phyloP scores from a whole-genome alignment of 2,797 vertebrate species.

The Gallinago solitaria region DNA sequence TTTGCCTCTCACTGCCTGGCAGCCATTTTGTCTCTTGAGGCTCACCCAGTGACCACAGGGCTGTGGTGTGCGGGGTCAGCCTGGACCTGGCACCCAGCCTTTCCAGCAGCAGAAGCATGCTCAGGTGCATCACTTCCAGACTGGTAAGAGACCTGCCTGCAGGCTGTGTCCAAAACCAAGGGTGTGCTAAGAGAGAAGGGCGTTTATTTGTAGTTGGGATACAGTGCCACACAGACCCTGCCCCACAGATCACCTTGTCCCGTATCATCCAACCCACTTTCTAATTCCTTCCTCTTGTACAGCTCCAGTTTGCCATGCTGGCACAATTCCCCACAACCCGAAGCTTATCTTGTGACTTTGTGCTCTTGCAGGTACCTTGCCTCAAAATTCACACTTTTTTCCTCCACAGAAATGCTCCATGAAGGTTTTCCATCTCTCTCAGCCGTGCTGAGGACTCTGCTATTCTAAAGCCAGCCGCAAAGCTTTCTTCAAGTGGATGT shows the following conservation, averaged over 20 bases:
- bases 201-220: background rate
- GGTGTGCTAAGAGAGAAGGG: background rate
- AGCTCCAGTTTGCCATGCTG: background rate
- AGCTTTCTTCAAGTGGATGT: background rate
- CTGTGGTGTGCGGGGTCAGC: no score
- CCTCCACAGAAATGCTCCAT: background rate
- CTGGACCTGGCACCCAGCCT: background rate
- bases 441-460: background rate
- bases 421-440: background rate
- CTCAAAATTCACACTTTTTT: background rate
- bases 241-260: background rate
- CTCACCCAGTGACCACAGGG: no score
- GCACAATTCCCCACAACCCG: background rate
- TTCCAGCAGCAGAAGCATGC: fast-evolving
- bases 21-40: background rate
- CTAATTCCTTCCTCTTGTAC: background rate
- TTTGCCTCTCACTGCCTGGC: fast-evolving
- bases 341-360: background rate
- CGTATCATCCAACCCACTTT: background rate
- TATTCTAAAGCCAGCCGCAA: background rate
- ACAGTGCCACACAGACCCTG: background rate
- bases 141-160: background rate
- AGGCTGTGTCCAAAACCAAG: background rate
- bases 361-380: background rate
- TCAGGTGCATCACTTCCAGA: background rate